A percentile compares a stretch with the other conserved stretches of the same genome.
These are phyloP conservation scores for Amphipoea oculea DNA, from an alignment of 2,888 invertebrate genomes.

Conservation along the genomic window DNA sequence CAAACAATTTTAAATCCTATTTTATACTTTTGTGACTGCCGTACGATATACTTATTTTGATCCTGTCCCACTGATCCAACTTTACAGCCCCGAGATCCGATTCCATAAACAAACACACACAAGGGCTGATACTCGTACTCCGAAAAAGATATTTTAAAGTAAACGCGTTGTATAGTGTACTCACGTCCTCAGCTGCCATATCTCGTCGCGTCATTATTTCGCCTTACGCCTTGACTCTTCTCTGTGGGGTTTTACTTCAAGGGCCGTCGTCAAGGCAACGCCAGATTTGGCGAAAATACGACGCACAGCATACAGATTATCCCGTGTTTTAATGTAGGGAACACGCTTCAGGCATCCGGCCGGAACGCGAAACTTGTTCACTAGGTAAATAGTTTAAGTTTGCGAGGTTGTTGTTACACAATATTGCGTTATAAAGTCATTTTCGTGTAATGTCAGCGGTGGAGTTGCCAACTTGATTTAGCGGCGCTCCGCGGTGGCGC, in stretches of 20 bases:
- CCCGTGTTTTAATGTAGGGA: slow-evolving; percentile 71
- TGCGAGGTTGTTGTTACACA: slow-evolving; percentile 70
- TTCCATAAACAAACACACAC: slow-evolving; percentile 66
- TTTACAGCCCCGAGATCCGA: slow-evolving; percentile 56
- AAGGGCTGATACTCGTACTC: slow-evolving; percentile 41
- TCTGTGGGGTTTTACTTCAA: slow-evolving; percentile 76
- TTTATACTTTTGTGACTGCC: background rate
- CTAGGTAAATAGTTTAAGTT: slow-evolving; percentile 87
- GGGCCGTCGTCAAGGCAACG: slow-evolving; percentile 83
- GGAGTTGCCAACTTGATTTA: slow-evolving; percentile 78
- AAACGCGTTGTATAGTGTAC: slow-evolving; percentile 56
- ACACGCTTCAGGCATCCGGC: slow-evolving; percentile 78
- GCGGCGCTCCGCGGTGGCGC: slow-evolving; percentile 58
- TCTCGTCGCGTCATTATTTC: slow-evolving; percentile 86
- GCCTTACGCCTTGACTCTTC: slow-evolving; percentile 80
- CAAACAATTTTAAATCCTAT: background rate
- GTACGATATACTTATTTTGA: slow-evolving; percentile 35
- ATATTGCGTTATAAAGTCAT: slow-evolving; percentile 83
- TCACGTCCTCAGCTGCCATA: slow-evolving; percentile 76
- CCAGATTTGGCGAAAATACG: slow-evolving; percentile 84
- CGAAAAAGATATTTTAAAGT: slow-evolving; percentile 47
- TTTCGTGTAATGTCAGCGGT: slow-evolving; percentile 75
- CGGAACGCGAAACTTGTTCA: slow-evolving; percentile 83
- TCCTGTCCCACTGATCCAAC: slow-evolving; percentile 42
- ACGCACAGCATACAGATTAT: slow-evolving; percentile 80